Base-by-base conservation (phyloP, 2,888 invertebrate species). In the Cyrtodaria siliqua region DNA sequence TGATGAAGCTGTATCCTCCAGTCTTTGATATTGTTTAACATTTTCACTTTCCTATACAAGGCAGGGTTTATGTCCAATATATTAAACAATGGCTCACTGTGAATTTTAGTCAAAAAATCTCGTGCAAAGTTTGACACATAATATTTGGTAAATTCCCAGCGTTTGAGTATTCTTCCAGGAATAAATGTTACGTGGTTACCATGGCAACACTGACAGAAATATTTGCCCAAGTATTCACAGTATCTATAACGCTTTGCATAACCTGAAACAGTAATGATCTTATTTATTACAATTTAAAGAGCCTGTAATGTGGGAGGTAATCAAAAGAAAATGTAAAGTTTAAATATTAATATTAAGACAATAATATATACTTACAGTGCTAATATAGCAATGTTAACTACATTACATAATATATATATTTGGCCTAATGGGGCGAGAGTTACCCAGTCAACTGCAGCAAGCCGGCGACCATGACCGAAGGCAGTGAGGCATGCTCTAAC, bases 191-290 rank as follows among this genome's bases (percentile, higher is more conserved):
- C 95, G 69, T 96, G 95, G 92, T 96, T 96, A 26, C 95, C 95
- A 92, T 97, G 97, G 91, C 97, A 97, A 53, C 96, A 96, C 14
- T 96, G 96, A 90, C 97, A 97, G 93, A 97, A 96, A 93, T 96
- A 96, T 89, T 96, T 95, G 12, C 97, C 97, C 75, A 96, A 93
- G 93, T 97, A 97, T 87, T 96, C 95, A 91, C 97, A 97, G 89
- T 96, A 97, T 18, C 97, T 95, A 93, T 96, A 96, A 86, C 95
- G 95, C 71, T 95, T 95, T 14, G 96, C 95, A 90, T 96, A 96
- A 79, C 95, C 90, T 87, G 82, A 38, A 82, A 79, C 49, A 33
- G 26, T 26, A 70, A 50, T 57, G n/a, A n/a, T n/a, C n/a, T n/a
- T n/a, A n/a, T n/a, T n/a, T n/a, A n/a, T n/a, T n/a, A n/a, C n/a